These are phyloP conservation scores for Gobionotothen gibberifrons DNA, from an alignment of 2,797 vertebrate genomes.

Conservation along the genomic window DNA sequence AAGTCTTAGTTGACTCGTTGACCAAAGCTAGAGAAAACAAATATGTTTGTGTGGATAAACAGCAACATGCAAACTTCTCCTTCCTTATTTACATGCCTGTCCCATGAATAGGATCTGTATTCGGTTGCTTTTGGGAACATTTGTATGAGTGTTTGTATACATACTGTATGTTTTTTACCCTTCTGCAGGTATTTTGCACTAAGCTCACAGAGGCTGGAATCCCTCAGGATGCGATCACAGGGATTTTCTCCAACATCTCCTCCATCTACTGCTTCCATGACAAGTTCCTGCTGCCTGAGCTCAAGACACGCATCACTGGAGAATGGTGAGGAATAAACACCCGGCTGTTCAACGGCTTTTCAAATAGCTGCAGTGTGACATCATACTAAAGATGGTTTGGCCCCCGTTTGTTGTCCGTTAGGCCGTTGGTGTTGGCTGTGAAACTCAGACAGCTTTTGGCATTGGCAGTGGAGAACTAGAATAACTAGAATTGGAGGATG, in stretches of 20 bases:
- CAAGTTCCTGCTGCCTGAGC: constrained; percentile 95
- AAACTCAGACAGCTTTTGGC: constrained; percentile 22
- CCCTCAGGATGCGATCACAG: constrained; percentile 92
- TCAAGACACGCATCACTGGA: constrained; percentile 91
- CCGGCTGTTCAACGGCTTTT: not conserved
- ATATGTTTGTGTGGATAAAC: not conserved
- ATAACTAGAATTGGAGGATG: too few relatives aligned
- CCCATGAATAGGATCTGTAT: not conserved
- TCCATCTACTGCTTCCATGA: constrained; percentile 96
- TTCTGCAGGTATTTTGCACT: constrained; percentile 93
- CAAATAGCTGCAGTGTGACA: not conserved
- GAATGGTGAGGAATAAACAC: constrained; percentile 88
- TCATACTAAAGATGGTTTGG: not conserved
- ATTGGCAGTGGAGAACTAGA: not conserved
- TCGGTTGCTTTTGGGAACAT: constrained; percentile 6
- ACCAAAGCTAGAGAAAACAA: not conserved
- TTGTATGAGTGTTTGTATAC: not conserved
- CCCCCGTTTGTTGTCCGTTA: constrained; percentile 1
- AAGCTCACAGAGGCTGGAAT: constrained; percentile 91
- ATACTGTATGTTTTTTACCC: constrained; percentile 1
- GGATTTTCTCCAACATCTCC: constrained; percentile 99
- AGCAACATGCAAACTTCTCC: constrained; percentile 20
- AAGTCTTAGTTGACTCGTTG: not conserved
- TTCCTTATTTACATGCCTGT: constrained; percentile 18
- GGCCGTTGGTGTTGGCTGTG: constrained; percentile 5